A percentile compares a stretch with the other conserved stretches of the same genome.
phyloP scores from a whole-genome alignment of 2,113 vertebrate genomes.

The Agapornis roseicollis region DNA sequence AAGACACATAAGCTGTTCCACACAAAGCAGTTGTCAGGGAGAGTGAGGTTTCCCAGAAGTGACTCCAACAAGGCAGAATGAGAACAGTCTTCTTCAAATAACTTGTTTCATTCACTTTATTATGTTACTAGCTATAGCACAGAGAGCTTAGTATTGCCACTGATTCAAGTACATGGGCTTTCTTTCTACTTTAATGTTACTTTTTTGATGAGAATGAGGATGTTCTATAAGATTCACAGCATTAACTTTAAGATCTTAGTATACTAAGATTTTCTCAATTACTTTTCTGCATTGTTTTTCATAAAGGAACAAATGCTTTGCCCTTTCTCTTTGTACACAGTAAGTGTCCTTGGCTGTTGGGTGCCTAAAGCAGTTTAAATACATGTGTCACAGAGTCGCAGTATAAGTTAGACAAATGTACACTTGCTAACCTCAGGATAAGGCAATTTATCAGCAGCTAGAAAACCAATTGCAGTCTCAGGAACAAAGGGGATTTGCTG shows the following conservation, averaged over 20 bases:
- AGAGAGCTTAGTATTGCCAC: not conserved
- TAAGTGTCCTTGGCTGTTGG: not conserved
- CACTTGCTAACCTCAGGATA: not conserved
- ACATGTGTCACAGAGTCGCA: accelerated
- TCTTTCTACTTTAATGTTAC: not conserved
- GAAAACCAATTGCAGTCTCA: not conserved
- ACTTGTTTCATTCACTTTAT: slow-evolving; percentile 11
- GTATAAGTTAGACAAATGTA: not conserved
- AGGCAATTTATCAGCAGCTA: not conserved
- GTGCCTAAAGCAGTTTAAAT: not conserved
- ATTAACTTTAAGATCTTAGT: slow-evolving; percentile 20
- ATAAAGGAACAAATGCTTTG: not conserved
- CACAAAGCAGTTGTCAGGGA: not conserved
- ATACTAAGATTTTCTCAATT: not conserved
- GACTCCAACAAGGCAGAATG: not conserved
- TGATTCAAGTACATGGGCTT: not conserved
- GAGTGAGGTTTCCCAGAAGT: not conserved
- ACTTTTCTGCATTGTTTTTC: not conserved
- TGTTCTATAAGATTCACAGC: not conserved
- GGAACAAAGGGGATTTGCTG: not conserved
- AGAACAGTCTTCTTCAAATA: not conserved
- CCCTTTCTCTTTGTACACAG: not conserved
- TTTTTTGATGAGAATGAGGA: slow-evolving; percentile 11
- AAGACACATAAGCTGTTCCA: not conserved
- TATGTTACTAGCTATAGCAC: not conserved